Conservation (phyloP, 2,888 invertebrate genomes). For the Aradus depressus region DNA sequence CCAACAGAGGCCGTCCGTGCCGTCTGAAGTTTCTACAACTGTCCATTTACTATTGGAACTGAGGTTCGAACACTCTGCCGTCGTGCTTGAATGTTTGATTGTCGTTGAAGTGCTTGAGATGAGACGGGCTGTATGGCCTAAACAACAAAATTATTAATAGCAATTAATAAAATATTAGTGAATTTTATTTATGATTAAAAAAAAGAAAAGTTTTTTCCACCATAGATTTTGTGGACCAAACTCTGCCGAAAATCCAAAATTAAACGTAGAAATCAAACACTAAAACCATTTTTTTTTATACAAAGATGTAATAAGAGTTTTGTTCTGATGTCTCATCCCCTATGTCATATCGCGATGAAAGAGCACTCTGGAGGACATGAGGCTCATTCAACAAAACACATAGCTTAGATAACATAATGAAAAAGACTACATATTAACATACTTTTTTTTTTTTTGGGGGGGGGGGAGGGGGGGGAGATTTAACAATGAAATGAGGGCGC, state of each 20-base stretch:
- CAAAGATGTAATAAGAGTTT: no score
- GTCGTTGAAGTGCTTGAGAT: constrained; percentile 7
- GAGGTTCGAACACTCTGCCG: neutral
- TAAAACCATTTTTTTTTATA: no score
- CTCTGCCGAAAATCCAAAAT: neutral
- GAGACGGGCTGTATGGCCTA: neutral
- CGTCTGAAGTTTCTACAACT: constrained; percentile 21
- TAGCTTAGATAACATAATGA: no score
- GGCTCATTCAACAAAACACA: no score
- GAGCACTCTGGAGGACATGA: no score
- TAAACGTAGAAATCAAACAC: neutral
- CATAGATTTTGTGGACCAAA: no score
- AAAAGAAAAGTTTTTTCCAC: neutral
- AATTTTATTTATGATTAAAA: neutral
- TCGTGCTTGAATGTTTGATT: constrained; percentile 4
- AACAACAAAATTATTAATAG: neutral
- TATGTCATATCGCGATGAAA: no score
- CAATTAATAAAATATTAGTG: neutral
- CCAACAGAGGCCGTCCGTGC: constrained; percentile 23
- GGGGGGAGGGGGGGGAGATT: no score
- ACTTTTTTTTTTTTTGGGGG: no score
- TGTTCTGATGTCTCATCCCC: no score
- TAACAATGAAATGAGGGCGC: no score
- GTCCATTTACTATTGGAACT: constrained; percentile 19
- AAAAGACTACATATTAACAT: no score